A percentile compares a stretch with the other conserved stretches of the same genome.
phyloP scores from a whole-genome alignment of 2,797 vertebrate genomes.

The Lutjanus argentimaculatus region DNA sequence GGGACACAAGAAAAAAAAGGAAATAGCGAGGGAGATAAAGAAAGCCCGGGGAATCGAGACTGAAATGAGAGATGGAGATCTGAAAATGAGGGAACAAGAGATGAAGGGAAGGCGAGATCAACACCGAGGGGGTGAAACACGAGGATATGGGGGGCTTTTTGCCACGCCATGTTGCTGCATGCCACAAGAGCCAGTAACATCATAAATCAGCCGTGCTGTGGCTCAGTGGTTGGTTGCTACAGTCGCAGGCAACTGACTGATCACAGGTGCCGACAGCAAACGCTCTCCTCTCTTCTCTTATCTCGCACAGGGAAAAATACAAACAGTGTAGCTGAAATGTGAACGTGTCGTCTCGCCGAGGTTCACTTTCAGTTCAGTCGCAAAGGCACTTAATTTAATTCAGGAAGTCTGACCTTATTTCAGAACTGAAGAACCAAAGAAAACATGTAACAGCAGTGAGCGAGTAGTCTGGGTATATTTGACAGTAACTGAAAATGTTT shows the following conservation, averaged over 20 bases:
- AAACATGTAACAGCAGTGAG: not conserved
- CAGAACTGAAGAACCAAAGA: not conserved
- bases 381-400: constrained; percentile 11
- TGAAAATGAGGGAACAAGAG: constrained; percentile 41
- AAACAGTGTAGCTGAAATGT: constrained; percentile 31
- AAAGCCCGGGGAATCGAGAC: constrained; percentile 30
- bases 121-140: constrained; percentile 37
- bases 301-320: constrained; percentile 14
- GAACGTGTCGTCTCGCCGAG: not conserved
- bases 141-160: constrained; percentile 49
- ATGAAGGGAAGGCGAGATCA: constrained; percentile 44
- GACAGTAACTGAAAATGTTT: not conserved
- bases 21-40: constrained; percentile 34
- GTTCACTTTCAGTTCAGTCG: constrained; percentile 22
- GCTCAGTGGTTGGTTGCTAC: constrained; percentile 32
- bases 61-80: constrained; percentile 58
- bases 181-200: constrained; percentile 52
- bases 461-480: not conserved
- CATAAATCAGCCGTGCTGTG: constrained; percentile 52
- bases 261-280: constrained; percentile 66
- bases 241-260: constrained; percentile 44
- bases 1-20: not conserved
- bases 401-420: constrained; percentile 27
- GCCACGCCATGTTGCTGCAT: constrained; percentile 59
- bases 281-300: constrained; percentile 13